Evolutionary conservation across 2,888 invertebrate genomes (phyloP).

Genomic region (Deilephila elpenor): DNA sequence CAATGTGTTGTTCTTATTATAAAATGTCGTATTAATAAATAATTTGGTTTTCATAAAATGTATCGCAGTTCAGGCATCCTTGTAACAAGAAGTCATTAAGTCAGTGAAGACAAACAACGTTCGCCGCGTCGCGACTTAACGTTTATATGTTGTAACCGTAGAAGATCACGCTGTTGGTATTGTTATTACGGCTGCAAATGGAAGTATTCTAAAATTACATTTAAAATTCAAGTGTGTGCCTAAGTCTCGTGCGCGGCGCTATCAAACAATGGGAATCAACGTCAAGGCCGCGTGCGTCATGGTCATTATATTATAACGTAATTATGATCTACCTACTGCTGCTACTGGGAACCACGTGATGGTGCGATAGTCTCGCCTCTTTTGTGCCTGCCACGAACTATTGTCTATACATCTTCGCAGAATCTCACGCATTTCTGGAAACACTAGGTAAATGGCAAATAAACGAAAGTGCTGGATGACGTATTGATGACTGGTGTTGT

Average conservation of each 20-base stretch:
- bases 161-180: slow-evolving; percentile 18
- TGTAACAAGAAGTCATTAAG: background rate
- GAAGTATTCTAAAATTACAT: slow-evolving; percentile 52
- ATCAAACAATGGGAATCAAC: slow-evolving; percentile 77
- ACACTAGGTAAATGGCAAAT: background rate
- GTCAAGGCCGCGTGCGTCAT: slow-evolving; percentile 76
- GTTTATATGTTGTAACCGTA: background rate
- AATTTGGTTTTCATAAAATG: background rate
- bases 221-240: slow-evolving; percentile 58
- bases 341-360: slow-evolving; percentile 25
- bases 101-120: background rate
- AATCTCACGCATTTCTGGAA: background rate
- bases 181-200: slow-evolving; percentile 30
- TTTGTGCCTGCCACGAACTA: slow-evolving; percentile 15
- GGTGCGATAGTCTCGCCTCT: slow-evolving; percentile 11
- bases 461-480: slow-evolving; percentile 10
- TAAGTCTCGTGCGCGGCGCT: slow-evolving; percentile 46
- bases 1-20: too few species aligned
- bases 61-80: background rate
- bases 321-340: slow-evolving; percentile 64
- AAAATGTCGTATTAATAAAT: too few species aligned
- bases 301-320: slow-evolving; percentile 72
- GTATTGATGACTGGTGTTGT: too few species aligned
- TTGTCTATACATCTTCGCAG: background rate
- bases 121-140: background rate